Evolutionary conservation across 2,113 vertebrate species (phyloP), one percentile per base, ranked within the genome.

Genomic region (Brachyhypopomus occidentalis): DNA sequence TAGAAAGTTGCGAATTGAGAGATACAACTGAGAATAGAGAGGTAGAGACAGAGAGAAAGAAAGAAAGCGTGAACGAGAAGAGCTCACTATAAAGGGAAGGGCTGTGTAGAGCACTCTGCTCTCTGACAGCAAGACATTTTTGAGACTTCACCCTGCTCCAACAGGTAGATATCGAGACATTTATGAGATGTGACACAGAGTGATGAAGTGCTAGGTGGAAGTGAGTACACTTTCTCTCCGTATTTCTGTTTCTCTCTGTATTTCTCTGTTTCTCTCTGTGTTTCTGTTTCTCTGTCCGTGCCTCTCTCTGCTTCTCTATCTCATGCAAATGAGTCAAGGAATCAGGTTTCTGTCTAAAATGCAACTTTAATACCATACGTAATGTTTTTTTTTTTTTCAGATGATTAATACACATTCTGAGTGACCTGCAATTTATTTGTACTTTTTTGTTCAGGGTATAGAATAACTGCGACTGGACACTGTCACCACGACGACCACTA

Each of bases 1-100:
- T 75, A 52, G 60, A 34, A 20, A 74, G 71, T 63, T 48, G 23
- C 38, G 19, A 66, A 69, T 81, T 77, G 56, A 72, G 30, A 30
- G 30, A 30, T 3, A 30, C 30, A 30, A 30, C 30, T 30, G 30
- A 30, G 45, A 84, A 2, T 30, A 81, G 67, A 52, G 72, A 83
- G 67, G 16, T 6, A 83, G 17, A 82, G 69, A 56, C 81, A 83
- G 55, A 22, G 64, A 41, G 75, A 80, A 66, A 11, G 16, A 80
- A 22, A 77, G 72, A 84, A 52, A 38, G 66, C 52, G 63, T 41
- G 62, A 38, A 36, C 27, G 60, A 69, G 74, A 41, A 22, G 25
- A 25, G 20, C 59, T 70, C 76, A 56, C 70, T 83, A 69, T 72
- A 76, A 72, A 77, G 80, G 81, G 82, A 66, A 60, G 23, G 12